These are phyloP conservation scores for Himalopsyche phryganea DNA, from an alignment of 1,140 invertebrate genomes.

Conservation along the genomic window DNA sequence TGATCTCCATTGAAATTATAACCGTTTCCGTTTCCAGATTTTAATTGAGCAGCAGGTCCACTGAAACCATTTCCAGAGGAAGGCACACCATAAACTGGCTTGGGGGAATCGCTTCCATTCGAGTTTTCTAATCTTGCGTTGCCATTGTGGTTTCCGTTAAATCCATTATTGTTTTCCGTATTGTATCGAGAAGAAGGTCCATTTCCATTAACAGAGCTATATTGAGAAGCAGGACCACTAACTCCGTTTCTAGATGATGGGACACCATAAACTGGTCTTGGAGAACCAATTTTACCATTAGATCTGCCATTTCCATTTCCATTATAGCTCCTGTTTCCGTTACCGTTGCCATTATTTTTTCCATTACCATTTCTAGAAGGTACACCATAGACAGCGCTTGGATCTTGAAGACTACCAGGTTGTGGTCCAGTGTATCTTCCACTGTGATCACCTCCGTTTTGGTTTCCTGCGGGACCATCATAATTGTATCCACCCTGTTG, in stretches of 20 bases:
- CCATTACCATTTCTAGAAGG: slow-evolving; percentile 17
- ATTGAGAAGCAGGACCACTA: too few species aligned
- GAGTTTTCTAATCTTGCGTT: too few species aligned
- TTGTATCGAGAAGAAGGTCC: too few species aligned
- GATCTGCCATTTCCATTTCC: slow-evolving; percentile 10
- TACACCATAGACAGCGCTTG: slow-evolving; percentile 17
- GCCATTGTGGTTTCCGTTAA: too few species aligned
- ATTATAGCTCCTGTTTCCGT: slow-evolving; percentile 16
- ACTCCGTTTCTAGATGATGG: not conserved
- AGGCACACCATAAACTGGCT: not conserved
- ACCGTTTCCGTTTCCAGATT: slow-evolving; percentile 10
- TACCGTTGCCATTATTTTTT: slow-evolving; percentile 20
- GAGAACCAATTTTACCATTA: too few species aligned
- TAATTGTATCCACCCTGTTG: slow-evolving; percentile 11
- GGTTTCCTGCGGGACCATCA: not conserved
- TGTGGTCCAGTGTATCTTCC: not conserved
- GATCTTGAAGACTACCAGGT: not conserved
- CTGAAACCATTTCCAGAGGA: too few species aligned
- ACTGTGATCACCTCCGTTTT: not conserved
- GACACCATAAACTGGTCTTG: not conserved
- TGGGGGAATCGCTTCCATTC: not conserved
- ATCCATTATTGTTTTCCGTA: too few species aligned
- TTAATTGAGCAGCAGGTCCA: too few species aligned
- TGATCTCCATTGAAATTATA: too few species aligned
- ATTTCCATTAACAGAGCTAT: slow-evolving; percentile 11